Evolutionary conservation across 2,888 invertebrate species (phyloP).

Genomic region (Keiferia lycopersicella): DNA sequence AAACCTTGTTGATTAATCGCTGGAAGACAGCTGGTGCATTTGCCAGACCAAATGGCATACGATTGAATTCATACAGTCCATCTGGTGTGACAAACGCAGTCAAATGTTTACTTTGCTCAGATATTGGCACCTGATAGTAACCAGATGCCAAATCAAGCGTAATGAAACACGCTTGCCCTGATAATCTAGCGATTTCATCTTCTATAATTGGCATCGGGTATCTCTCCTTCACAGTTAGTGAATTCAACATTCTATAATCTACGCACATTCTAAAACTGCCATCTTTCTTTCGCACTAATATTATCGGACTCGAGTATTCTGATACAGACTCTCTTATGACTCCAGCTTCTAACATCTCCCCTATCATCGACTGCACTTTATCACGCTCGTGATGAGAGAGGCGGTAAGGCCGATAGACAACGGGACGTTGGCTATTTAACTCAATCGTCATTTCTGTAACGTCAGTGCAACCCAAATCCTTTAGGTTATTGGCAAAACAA

Average conservation of each 20-base stretch:
- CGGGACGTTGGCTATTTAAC: conserved; percentile 28
- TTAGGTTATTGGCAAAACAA: conserved; percentile 31
- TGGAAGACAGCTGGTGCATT: conserved; percentile 52
- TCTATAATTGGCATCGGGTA: conserved; percentile 35
- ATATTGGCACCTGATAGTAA: conserved; percentile 34
- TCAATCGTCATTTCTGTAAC: conserved; percentile 33
- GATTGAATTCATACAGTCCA: conserved; percentile 42
- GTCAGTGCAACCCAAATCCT: conserved; percentile 32
- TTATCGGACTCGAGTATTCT: conserved; percentile 34
- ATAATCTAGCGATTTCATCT: conserved; percentile 33
- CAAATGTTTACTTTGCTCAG: conserved; percentile 10
- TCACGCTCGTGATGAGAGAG: conserved; percentile 32
- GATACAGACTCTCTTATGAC: conserved; percentile 33
- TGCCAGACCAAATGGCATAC: conserved; percentile 50
- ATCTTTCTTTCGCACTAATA: conserved; percentile 29
- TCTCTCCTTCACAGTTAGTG: conserved; percentile 33
- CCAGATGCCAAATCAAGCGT: conserved; percentile 33
- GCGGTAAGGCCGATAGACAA: conserved; percentile 36
- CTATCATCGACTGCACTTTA: conserved; percentile 31
- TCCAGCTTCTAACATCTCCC: conserved; percentile 34
- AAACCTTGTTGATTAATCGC: conserved; percentile 29
- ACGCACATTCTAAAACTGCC: conserved; percentile 24
- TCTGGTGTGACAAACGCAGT: conserved; percentile 30
- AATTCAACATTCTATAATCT: conserved; percentile 34
- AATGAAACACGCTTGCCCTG: conserved; percentile 34